Evolutionary conservation across 1,140 invertebrate genomes (phyloP).

Genomic region (Lasioglossum albipes): DNA sequence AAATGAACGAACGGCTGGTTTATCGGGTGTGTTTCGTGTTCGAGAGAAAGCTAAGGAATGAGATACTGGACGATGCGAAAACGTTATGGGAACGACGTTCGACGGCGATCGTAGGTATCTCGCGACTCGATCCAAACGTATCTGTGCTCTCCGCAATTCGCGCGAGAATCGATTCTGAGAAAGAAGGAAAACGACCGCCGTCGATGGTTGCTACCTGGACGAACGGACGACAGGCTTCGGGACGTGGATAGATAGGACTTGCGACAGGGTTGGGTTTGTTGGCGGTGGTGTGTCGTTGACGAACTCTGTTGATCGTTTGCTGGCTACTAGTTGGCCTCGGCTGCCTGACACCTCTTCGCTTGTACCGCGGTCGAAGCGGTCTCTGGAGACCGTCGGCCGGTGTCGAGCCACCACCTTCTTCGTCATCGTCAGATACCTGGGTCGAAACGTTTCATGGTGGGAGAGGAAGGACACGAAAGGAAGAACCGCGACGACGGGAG

Average conservation of each 20-base stretch:
- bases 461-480: background rate
- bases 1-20: background rate
- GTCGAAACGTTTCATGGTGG: background rate
- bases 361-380: conserved; percentile 61
- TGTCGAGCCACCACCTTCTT: conserved; percentile 51
- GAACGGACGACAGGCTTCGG: conserved; percentile 48
- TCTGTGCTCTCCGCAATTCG: no score
- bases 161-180: background rate
- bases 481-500: background rate
- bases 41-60: conserved; percentile 9
- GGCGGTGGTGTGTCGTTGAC: conserved; percentile 33
- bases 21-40: conserved; percentile 38
- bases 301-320: conserved; percentile 54
- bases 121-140: no score
- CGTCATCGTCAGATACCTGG: conserved; percentile 58
- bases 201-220: conserved; percentile 52
- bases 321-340: conserved; percentile 52
- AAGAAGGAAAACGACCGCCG: background rate
- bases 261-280: conserved; percentile 32
- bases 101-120: background rate
- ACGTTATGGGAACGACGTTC: background rate
- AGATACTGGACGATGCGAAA: background rate
- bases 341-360: conserved; percentile 56
- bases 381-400: conserved; percentile 46
- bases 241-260: conserved; percentile 6